Percentiles rank a stretch among this genome's conserved stretches.
These are phyloP conservation scores for Psittacula echo DNA, from an alignment of 2,797 vertebrate genomes.

Conservation along the genomic window DNA sequence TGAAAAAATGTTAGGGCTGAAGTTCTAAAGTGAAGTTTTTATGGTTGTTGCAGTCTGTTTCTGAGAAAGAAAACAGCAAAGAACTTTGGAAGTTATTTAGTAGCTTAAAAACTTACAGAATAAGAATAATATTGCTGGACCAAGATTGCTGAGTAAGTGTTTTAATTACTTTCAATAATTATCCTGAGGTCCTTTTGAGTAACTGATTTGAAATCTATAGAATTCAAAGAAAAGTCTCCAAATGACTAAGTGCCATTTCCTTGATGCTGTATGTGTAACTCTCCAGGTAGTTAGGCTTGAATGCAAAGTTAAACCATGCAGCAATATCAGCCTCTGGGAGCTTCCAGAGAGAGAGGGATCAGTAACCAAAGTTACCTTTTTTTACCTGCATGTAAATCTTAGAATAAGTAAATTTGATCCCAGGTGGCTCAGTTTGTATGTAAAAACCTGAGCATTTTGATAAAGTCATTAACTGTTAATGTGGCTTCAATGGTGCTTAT, in stretches of 20 bases:
- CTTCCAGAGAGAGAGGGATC: neutral
- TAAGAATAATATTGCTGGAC: neutral
- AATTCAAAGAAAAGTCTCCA: neutral
- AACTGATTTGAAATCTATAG: neutral
- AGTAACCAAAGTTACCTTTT: neutral
- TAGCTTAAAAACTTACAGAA: neutral
- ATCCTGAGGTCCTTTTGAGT: neutral
- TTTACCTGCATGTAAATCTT: neutral
- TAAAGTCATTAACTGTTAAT: neutral
- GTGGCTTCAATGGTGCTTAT: neutral
- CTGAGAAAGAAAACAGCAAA: neutral
- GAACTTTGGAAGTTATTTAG: neutral
- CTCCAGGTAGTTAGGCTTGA: neutral
- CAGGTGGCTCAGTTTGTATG: accelerated
- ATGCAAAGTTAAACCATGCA: neutral
- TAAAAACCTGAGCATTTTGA: neutral
- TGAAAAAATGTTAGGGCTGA: neutral
- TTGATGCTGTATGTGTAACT: neutral
- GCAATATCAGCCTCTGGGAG: neutral
- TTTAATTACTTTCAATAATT: neutral
- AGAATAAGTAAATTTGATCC: neutral
- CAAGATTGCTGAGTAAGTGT: neutral
- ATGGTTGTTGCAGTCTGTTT: neutral
- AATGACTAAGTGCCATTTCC: neutral
- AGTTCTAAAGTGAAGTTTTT: neutral